Evolutionary conservation across 2,888 invertebrate species (phyloP), one percentile per base, ranked within the genome.

Genomic region (Drosophila picticornis): DNA sequence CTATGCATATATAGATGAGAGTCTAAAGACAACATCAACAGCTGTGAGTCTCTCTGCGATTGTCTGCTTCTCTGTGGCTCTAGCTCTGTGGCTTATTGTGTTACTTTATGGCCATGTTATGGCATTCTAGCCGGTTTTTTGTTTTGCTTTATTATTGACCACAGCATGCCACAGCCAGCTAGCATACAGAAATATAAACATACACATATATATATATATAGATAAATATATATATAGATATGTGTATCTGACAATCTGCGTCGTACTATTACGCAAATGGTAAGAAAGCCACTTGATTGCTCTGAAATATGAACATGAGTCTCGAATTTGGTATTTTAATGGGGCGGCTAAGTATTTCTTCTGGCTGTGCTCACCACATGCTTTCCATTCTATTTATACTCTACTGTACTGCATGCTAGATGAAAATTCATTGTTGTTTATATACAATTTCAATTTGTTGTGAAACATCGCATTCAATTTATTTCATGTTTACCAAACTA

Each of bases 101-200:
- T 80, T 82, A 77, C 80, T 65, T 82, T 84, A 65, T 84, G 78
- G 75, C 71, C 78, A 72, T 72, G 63, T 66, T 75, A 57, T 72
- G 68, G 72, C 74, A 72, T 75, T 87, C 77, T 72, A 89, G 84
- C 90, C 83, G 77, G 80, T 82, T 85, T 84, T 29, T 29, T 5
- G 25, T 46, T 43, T 34, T 56, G 25, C 27, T 53, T 57, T 64
- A 50, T 36, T 70, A 31, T 71, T 77, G 73, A 74, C 75, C 81
- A 74, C 70, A 56, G 56, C 36, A 55, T 55, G 55, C 36, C 38
- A 80, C 16, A 77, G 60, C 56, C 22, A 46, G 22, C 46, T 13
- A 22, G 4, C 46, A 25, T 25, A 46, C 4, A 46, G 7, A 22
- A n/a, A 43, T 5, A 22, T 13, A 43, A 6, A 43, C 4, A 5